These are phyloP conservation scores for Xiphophorus birchmanni DNA, from an alignment of 2,797 vertebrate genomes.

Conservation along the genomic window DNA sequence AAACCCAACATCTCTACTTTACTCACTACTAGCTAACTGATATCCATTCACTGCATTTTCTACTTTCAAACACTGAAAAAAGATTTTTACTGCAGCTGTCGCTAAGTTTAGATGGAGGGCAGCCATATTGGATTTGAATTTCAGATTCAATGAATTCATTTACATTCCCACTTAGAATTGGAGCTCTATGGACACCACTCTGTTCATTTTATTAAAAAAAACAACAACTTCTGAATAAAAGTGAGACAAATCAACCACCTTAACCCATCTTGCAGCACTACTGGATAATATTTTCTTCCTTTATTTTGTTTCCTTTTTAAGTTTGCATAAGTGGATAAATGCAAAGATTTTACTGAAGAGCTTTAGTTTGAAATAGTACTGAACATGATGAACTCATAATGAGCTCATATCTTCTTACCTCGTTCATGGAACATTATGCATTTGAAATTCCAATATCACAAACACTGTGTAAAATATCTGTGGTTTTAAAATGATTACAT, in stretches of 20 bases:
- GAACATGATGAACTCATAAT: constrained; percentile 6
- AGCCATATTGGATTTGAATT: background rate
- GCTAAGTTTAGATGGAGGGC: background rate
- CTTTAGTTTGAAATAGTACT: constrained; percentile 19
- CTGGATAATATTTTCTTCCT: background rate
- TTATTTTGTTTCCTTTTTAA: background rate
- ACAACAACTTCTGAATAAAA: background rate
- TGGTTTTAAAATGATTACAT: background rate
- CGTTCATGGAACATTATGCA: constrained; percentile 1
- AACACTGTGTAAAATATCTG: background rate
- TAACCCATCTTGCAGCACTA: background rate
- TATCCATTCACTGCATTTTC: background rate
- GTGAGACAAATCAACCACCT: background rate
- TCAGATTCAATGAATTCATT: background rate
- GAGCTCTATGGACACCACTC: background rate
- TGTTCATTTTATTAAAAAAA: background rate
- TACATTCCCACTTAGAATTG: background rate
- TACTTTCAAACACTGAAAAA: background rate
- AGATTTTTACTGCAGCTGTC: background rate
- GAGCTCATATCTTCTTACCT: constrained; percentile 3
- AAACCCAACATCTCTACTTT: background rate
- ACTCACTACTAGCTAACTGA: background rate
- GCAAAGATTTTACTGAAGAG: constrained; percentile 1
- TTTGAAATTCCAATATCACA: constrained; percentile 3
- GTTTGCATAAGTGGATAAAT: constrained; percentile 3